Conservation (phyloP, 2,888 invertebrate species). For the Dicyrtomina minuta region DNA sequence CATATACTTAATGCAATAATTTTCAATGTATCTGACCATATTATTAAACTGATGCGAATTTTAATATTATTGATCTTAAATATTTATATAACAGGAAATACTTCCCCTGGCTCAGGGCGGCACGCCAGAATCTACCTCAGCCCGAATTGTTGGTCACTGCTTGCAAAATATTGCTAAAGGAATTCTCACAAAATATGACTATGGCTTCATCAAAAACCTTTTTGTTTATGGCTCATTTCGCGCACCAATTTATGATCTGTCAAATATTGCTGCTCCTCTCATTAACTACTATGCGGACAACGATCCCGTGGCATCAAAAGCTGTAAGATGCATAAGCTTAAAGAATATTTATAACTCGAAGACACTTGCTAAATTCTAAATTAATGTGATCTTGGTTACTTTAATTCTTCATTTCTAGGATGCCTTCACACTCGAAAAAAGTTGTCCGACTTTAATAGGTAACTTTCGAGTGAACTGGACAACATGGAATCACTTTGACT, state of each 20-base stretch:
- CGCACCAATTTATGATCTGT: not conserved
- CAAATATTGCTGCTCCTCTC: constrained; percentile 2
- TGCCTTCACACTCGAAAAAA: not conserved
- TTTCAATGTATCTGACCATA: no score
- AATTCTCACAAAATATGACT: not conserved
- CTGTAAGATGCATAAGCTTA: constrained; percentile 7
- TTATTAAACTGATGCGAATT: no score
- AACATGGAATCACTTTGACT: constrained; percentile 11
- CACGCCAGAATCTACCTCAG: no score
- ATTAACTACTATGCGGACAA: constrained; percentile 9
- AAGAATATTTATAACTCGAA: no score
- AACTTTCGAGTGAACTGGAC: not conserved
- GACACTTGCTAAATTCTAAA: no score
- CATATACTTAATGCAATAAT: no score
- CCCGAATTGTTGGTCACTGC: not conserved
- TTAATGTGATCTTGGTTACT: no score
- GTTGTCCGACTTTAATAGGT: not conserved
- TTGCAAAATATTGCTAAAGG: constrained; percentile 5
- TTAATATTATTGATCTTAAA: no score
- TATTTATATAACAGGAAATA: no score
- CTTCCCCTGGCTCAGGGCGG: no score
- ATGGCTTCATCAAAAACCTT: not conserved
- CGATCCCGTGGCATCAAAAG: not conserved
- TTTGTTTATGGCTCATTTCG: not conserved
- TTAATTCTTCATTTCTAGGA: not conserved